phyloP scores from a whole-genome alignment of 2,888 invertebrate species.

The Spodoptera picta region DNA sequence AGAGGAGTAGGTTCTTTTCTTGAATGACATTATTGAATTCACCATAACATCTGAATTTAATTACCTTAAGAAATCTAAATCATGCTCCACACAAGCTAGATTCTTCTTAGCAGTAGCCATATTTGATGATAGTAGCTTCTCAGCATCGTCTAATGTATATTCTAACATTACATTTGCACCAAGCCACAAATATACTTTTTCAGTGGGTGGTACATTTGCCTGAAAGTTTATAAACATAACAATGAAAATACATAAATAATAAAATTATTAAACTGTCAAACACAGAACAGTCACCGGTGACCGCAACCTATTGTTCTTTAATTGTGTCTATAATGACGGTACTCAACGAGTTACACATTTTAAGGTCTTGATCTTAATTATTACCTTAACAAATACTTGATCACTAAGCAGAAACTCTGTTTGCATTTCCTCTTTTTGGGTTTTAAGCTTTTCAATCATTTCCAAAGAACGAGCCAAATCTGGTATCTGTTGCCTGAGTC shows the following conservation, averaged over 20 bases:
- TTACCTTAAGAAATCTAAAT: slow-evolving; percentile 96
- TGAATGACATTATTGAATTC: no score
- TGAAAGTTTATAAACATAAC: slow-evolving; percentile 77
- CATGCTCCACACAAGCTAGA: slow-evolving; percentile 95
- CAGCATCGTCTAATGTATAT: slow-evolving; percentile 97
- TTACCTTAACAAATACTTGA: slow-evolving; percentile 93
- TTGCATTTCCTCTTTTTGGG: slow-evolving; percentile 93
- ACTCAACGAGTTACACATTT: no score
- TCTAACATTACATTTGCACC: slow-evolving; percentile 99
- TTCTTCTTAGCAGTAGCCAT: slow-evolving; percentile 95
- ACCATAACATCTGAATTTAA: background rate
- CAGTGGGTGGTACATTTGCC: slow-evolving; percentile 96
- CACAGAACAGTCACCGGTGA: no score
- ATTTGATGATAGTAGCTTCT: slow-evolving; percentile 94
- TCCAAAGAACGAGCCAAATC: slow-evolving; percentile 96
- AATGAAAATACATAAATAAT: background rate
- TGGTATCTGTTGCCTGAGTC: slow-evolving; percentile 97
- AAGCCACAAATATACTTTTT: slow-evolving; percentile 95
- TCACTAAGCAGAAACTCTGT: slow-evolving; percentile 97
- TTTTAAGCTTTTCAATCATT: slow-evolving; percentile 96
- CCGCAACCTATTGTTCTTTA: no score
- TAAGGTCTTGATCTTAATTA: background rate
- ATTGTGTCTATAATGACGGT: no score
- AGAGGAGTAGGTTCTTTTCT: no score
- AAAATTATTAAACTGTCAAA: no score